Evolutionary conservation across 1,140 invertebrate genomes (phyloP), one percentile per base, ranked within the genome.

Genomic region (Lucilia sericata): DNA sequence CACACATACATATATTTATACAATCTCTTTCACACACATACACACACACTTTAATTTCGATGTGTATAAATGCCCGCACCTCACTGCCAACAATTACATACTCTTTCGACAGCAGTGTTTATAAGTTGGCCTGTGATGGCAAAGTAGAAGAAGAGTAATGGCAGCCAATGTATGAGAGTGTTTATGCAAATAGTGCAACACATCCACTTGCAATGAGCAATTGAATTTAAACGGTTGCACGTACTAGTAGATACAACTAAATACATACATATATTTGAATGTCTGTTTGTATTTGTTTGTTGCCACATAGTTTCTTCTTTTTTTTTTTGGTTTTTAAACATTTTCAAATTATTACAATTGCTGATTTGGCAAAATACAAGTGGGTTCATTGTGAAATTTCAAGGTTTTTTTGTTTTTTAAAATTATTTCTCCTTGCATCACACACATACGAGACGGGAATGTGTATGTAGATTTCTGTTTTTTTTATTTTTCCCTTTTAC

Each of bases 341-440:
- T 70, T 70, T 70, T 70, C 65, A 70, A 70, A 70, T 70, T 70
- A 25, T 70, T 80, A 80, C 76, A 80, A 51, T 21, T 80, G 76
- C 76, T 80, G 76, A 80, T 80, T 80, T 80, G 76, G 76, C 76
- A 80, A 13, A 80, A 80, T 21, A 19, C 76, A 80, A 51, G 76
- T 80, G 76, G 76, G 76, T 51, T 80, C n/a, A 80, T 49, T 25
- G 76, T 80, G 74, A 76, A 42, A n/a, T 76, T 80, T 80, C 42
- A 80, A 80, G 76, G 76, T 80, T 80, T 36, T 36, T 34, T 36
- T 75, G 8, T 36, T 75, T 75, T 12, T 75, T 17, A 34, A 14
- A 30, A 30, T 30, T 75, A 5, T 13, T 14, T 75, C 17, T 10
- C 74, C 14, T 75, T 19, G 5, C 70, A 17, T 30, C 17, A n/a